These are phyloP conservation scores for Agrilus cyanescens DNA, from an alignment of 2,888 invertebrate genomes.

Conservation along the genomic window DNA sequence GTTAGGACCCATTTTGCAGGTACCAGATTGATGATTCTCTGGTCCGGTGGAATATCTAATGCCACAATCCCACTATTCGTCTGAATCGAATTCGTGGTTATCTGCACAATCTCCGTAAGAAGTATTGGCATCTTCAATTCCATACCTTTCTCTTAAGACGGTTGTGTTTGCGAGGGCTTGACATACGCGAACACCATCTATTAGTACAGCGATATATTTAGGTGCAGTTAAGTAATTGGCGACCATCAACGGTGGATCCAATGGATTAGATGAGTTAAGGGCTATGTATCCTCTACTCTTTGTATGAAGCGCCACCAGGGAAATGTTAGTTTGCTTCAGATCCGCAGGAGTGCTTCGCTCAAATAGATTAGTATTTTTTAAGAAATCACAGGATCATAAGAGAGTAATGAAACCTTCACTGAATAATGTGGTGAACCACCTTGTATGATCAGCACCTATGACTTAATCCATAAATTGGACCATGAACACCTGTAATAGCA, in stretches of 20 bases:
- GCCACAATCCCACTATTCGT: no score
- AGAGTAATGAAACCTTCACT: no score
- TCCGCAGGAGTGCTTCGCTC: constrained; percentile 27
- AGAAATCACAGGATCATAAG: no score
- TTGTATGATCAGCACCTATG: no score
- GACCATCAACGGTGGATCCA: constrained; percentile 57
- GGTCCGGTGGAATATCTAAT: no score
- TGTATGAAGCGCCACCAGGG: constrained; percentile 52
- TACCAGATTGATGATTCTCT: no score
- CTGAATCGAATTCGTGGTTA: constrained; percentile 35
- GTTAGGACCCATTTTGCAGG: no score
- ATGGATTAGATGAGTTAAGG: constrained; percentile 55
- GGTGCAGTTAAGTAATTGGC: constrained; percentile 64
- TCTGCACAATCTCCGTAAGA: constrained; percentile 39
- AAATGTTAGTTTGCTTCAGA: constrained; percentile 34
- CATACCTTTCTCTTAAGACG: constrained; percentile 45
- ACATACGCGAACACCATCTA: constrained; percentile 50
- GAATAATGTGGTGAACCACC: no score
- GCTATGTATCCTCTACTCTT: constrained; percentile 52
- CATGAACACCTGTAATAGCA: no score
- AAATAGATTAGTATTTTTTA: no score
- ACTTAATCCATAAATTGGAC: no score
- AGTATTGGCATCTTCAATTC: constrained; percentile 37
- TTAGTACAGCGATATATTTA: constrained; percentile 49
- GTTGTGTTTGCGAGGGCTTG: constrained; percentile 46